phyloP scores from a whole-genome alignment of 2,113 vertebrate species.

The Callospermophilus lateralis region DNA sequence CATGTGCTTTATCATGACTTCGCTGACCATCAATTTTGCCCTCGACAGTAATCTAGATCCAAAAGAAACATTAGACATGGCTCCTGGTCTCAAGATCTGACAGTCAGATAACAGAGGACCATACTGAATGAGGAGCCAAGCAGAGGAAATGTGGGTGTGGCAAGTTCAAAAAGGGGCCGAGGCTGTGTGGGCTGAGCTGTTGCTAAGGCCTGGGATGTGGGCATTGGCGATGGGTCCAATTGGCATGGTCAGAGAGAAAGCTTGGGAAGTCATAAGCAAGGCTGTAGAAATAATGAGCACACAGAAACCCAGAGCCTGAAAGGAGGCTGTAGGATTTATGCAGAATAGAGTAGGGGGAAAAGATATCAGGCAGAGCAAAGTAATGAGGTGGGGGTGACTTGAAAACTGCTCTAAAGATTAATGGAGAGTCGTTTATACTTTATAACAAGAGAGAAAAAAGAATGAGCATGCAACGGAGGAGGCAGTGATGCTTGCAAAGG shows the following conservation, averaged over 20 bases:
- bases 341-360: not conserved
- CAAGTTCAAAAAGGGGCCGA: slow-evolving; percentile 9
- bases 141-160: not conserved
- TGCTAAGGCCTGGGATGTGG: not conserved
- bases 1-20: slow-evolving; percentile 42
- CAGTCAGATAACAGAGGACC: not conserved
- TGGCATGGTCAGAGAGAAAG: not conserved
- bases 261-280: not conserved
- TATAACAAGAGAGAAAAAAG: not conserved
- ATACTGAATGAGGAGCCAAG: slow-evolving; percentile 12
- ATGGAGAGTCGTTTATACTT: not conserved
- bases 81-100: not conserved
- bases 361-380: not conserved
- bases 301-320: not conserved
- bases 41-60: not conserved
- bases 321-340: not conserved
- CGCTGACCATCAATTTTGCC: slow-evolving; percentile 17
- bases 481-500: not conserved
- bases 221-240: not conserved
- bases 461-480: not conserved
- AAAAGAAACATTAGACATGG: slow-evolving; percentile 54
- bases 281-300: not conserved
- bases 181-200: not conserved
- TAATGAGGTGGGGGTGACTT: not conserved
- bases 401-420: slow-evolving; percentile 13